Percentiles rank a stretch among this genome's conserved stretches.
phyloP scores from a whole-genome alignment of 1,140 invertebrate species.

The Micrasema longulum region DNA sequence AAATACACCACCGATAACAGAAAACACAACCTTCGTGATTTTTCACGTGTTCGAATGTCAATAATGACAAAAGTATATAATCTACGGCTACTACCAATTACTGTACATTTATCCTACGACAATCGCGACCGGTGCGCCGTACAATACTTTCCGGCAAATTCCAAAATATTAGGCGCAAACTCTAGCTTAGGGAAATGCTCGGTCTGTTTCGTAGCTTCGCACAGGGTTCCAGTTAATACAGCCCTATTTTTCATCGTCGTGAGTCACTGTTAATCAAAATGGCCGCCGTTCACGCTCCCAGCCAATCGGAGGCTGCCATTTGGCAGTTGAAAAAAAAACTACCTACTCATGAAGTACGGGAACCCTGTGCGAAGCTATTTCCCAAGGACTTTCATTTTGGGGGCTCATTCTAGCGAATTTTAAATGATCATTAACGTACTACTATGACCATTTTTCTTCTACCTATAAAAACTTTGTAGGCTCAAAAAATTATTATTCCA shows the following conservation, averaged over 20 bases:
- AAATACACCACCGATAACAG: slow-evolving; percentile 33
- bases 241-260: slow-evolving; percentile 68
- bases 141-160: slow-evolving; percentile 40
- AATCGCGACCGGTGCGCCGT: slow-evolving; percentile 36
- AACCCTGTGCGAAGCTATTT: slow-evolving; percentile 68
- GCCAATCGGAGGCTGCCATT: slow-evolving; percentile 61
- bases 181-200: slow-evolving; percentile 65
- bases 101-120: slow-evolving; percentile 8
- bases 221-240: slow-evolving; percentile 65
- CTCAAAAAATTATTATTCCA: too few relatives aligned
- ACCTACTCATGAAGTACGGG: slow-evolving; percentile 65
- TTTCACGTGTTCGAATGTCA: slow-evolving; percentile 24
- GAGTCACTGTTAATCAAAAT: slow-evolving; percentile 69
- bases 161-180: slow-evolving; percentile 45
- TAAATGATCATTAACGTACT: neutral
- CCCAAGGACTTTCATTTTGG: slow-evolving; percentile 68
- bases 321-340: slow-evolving; percentile 62
- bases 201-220: slow-evolving; percentile 68
- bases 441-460: neutral
- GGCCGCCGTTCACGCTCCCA: slow-evolving; percentile 66
- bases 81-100: slow-evolving; percentile 27
- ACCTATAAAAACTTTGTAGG: neutral
- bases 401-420: slow-evolving; percentile 48
- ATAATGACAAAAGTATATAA: slow-evolving; percentile 39
- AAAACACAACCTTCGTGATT: slow-evolving; percentile 31